Conservation (phyloP, 2,888 invertebrate genomes). For the Zhuqinia jingwanae region DNA sequence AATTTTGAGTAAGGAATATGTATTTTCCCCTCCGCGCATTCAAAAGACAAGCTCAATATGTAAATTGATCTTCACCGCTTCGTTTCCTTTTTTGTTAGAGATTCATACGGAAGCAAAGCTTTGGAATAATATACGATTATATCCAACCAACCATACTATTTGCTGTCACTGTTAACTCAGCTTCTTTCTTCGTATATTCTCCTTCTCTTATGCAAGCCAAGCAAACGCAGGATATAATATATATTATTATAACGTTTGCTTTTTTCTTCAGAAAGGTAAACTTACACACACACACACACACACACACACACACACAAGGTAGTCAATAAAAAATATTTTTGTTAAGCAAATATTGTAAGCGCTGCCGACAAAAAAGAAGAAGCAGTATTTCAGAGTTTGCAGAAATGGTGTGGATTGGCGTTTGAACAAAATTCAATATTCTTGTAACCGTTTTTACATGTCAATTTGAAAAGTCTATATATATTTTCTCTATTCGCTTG, state of each 20-base stretch:
- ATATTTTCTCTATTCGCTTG: neutral
- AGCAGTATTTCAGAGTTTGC: neutral
- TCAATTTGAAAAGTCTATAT: neutral
- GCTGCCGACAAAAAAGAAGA: neutral
- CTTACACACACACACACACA: too few species aligned
- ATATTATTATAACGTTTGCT: neutral
- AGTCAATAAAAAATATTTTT: conserved; percentile 40
- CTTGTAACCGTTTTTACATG: neutral
- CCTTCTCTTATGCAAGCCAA: neutral
- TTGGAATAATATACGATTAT: conserved; percentile 61
- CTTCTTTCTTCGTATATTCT: conserved; percentile 2
- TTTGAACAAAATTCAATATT: too few species aligned
- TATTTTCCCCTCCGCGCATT: conserved; percentile 6
- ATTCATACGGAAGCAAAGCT: conserved; percentile 51
- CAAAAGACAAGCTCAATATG: conserved; percentile 55
- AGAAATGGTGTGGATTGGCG: too few species aligned
- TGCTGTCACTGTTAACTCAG: conserved; percentile 66
- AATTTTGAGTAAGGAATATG: neutral
- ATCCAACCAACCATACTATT: conserved; percentile 63
- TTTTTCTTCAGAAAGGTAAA: neutral
- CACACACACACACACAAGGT: too few species aligned
- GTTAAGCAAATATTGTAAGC: conserved; percentile 16
- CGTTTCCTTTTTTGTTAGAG: conserved; percentile 60
- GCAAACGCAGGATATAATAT: neutral
- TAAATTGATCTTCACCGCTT: conserved; percentile 71